Evolutionary conservation across 2,888 invertebrate genomes (phyloP), one percentile per base, ranked within the genome.

Genomic region (Ochropacha duplaris): DNA sequence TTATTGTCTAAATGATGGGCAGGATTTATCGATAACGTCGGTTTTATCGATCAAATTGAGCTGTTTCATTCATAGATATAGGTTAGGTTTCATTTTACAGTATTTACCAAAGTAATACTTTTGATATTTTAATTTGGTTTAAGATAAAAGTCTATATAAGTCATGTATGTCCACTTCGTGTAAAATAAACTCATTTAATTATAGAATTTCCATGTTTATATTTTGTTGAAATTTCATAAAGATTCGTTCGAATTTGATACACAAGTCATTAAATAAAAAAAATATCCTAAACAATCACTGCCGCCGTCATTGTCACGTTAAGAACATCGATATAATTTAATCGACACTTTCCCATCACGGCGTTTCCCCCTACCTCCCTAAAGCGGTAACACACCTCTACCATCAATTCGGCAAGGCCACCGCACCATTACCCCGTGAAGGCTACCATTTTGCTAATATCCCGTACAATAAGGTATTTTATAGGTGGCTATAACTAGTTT

Each of bases 371-470:
- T 9, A 19, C 44, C 19, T n/a, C 4, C 19, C 19, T 16, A 44
- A 44, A 19, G 44, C 19, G 54, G 28, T 61, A 49, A 52, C 34
- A n/a, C 51, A 56, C 55, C 11, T 39, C n/a, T 6, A 44, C 57
- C 68, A 61, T 69, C 69, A 70, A 74, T 69, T 71, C 64, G 62
- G 58, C 58, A 65, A 60, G 68, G 72, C 71, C 71, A n/a, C n/a
- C n/a, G n/a, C n/a, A n/a, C n/a, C n/a, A 71, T 72, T 76, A 76
- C 65, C 69, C 77, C 69, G 65, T 64, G 62, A 71, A 69, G 66
- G 67, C 67, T 54, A 54, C 65, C 65, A 64, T 61, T 64, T 56
- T 60, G 56, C 71, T 70, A 66, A 70, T 74, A 64, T 63, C 68
- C 61, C 60, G 60, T 56, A 68, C 71, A 67, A 64, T 63, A 62